Conservation (phyloP, 2,113 vertebrate species). For the Grus americana region DNA sequence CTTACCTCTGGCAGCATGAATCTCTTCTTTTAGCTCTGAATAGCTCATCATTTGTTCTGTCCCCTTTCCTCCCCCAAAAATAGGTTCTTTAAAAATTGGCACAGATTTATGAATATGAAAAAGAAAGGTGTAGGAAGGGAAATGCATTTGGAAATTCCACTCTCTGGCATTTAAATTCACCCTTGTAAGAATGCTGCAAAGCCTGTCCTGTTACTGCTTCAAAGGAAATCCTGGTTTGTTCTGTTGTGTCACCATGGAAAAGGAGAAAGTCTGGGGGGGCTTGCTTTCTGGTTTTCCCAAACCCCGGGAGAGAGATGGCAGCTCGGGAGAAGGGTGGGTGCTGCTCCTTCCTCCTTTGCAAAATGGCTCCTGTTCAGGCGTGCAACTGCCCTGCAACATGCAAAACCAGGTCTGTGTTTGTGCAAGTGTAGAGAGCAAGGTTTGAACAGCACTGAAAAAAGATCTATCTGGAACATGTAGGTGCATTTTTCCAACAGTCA, state of each 20-base stretch:
- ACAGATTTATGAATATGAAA: constrained; percentile 45
- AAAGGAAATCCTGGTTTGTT: not conserved
- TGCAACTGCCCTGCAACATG: not conserved
- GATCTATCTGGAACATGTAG: not conserved
- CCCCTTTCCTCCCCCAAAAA: not conserved
- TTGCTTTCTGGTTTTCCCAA: not conserved
- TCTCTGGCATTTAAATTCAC: constrained; percentile 21
- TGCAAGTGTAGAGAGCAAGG: not conserved
- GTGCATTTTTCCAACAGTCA: not conserved
- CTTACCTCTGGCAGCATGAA: constrained; percentile 46
- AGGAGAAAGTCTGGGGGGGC: not conserved
- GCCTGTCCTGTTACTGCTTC: not conserved
- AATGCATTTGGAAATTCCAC: constrained; percentile 32
- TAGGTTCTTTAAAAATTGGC: constrained; percentile 41
- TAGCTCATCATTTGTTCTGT: constrained; percentile 46
- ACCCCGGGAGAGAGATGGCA: not conserved
- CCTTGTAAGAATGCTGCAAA: not conserved
- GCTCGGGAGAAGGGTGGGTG: not conserved
- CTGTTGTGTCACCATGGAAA: not conserved
- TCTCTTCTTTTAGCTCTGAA: constrained; percentile 36
- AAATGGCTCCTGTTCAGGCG: not conserved
- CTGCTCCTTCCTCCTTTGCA: not conserved
- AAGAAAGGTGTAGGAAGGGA: constrained; percentile 34
- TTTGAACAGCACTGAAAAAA: not conserved
- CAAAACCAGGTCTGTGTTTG: not conserved